These are phyloP conservation scores for Neoascia interrupta DNA, from an alignment of 2,888 invertebrate genomes.

Conservation along the genomic window DNA sequence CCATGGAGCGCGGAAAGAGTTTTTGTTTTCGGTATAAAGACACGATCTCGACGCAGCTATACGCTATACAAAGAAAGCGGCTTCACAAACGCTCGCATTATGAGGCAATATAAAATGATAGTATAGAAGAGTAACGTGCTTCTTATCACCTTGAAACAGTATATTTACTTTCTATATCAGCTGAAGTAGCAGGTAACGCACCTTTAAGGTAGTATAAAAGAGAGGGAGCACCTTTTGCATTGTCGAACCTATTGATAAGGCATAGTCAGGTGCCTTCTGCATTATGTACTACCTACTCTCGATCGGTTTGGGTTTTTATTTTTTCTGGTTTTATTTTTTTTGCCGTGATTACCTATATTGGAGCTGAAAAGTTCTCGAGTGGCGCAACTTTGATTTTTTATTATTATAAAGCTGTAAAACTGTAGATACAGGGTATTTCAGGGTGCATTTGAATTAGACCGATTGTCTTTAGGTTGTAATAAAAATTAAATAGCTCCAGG, in stretches of 20 bases:
- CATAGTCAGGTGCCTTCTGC: slow-evolving; percentile 40
- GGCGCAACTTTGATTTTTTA: slow-evolving; percentile 22
- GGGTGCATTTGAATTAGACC: too few relatives aligned
- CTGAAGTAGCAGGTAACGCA: slow-evolving; percentile 54
- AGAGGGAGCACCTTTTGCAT: slow-evolving; percentile 55
- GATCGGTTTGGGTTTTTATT: slow-evolving; percentile 16
- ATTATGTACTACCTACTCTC: slow-evolving; percentile 19
- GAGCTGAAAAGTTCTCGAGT: too few relatives aligned
- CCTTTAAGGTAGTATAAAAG: slow-evolving; percentile 41
- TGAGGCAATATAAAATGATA: slow-evolving; percentile 38
- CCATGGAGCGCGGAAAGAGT: neutral
- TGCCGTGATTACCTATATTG: slow-evolving; percentile 33
- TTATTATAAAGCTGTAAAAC: too few relatives aligned
- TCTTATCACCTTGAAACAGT: slow-evolving; percentile 58
- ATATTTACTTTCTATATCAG: slow-evolving; percentile 61
- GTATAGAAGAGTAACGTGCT: slow-evolving; percentile 24
- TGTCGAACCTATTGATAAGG: slow-evolving; percentile 54
- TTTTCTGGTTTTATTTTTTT: neutral
- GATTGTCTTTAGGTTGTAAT: too few relatives aligned
- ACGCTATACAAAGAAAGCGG: slow-evolving; percentile 47
- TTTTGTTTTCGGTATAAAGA: too few relatives aligned
- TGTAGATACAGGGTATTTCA: too few relatives aligned
- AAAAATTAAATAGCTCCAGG: too few relatives aligned
- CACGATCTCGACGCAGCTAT: slow-evolving; percentile 28
- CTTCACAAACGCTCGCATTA: slow-evolving; percentile 41